These are phyloP conservation scores for Elymnias hypermnestra DNA, from an alignment of 1,140 invertebrate genomes.

Conservation along the genomic window DNA sequence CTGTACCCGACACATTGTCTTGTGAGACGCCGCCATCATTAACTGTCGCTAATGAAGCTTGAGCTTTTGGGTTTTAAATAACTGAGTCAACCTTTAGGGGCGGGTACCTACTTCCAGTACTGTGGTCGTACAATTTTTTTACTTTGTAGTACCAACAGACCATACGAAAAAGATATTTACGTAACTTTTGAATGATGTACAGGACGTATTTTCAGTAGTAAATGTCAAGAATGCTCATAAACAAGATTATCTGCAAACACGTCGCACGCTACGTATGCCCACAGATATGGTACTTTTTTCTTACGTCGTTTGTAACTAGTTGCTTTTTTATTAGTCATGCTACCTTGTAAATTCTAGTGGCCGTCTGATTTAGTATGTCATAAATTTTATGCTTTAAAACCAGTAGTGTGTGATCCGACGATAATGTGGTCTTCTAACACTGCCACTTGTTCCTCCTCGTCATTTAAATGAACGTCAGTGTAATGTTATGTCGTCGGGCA, in stretches of 20 bases:
- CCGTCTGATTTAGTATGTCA: conserved; percentile 54
- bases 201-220: conserved; percentile 18
- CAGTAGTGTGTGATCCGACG: conserved; percentile 48
- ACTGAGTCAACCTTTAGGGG: conserved; percentile 51
- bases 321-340: conserved; percentile 28
- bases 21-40: conserved; percentile 67
- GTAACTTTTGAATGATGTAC: conserved; percentile 49
- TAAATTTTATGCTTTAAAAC: conserved; percentile 58
- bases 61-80: conserved; percentile 72
- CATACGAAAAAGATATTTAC: conserved; percentile 46
- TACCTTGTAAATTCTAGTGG: conserved; percentile 56
- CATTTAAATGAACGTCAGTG: conserved; percentile 64
- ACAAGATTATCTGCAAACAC: conserved; percentile 21
- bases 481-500: conserved; percentile 59
- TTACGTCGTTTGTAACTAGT: conserved; percentile 26
- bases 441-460: conserved; percentile 46
- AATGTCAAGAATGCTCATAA: conserved; percentile 9
- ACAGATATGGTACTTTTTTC: conserved; percentile 30
- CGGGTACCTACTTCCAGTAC: conserved; percentile 35
- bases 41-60: conserved; percentile 75
- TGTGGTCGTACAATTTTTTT: conserved; percentile 54
- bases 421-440: conserved; percentile 55
- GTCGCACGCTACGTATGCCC: conserved; percentile 16
- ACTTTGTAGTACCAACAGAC: conserved; percentile 53
- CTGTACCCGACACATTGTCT: conserved; percentile 47